Percentiles rank a stretch among this genome's conserved stretches.
Evolutionary conservation across 2,888 invertebrate species (phyloP).

Genomic region (Meteorus cinctellus): DNA sequence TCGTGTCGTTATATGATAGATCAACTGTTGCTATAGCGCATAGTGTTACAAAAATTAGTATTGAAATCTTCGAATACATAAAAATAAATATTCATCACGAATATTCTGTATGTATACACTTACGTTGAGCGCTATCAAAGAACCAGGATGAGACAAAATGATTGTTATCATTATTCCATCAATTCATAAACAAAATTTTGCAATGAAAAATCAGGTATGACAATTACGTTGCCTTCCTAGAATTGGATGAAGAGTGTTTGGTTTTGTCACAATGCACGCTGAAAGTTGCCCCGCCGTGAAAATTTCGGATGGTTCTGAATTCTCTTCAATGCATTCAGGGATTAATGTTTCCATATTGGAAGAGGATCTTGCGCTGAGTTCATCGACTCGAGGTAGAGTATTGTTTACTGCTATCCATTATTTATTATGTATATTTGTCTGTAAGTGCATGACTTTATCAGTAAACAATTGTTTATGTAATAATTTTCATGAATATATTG

Average conservation of each 20-base stretch:
- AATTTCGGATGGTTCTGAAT: slow-evolving; percentile 43
- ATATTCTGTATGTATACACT: too few relatives aligned
- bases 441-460: not conserved
- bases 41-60: not conserved
- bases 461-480: not conserved
- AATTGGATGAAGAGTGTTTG: not conserved
- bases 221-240: not conserved
- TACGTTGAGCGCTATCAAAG: too few relatives aligned
- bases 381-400: slow-evolving; percentile 52
- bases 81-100: not conserved
- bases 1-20: too few relatives aligned
- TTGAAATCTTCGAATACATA: not conserved
- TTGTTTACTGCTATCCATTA: not conserved
- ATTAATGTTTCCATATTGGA: slow-evolving; percentile 53
- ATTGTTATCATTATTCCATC: not conserved
- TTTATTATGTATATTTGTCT: not conserved
- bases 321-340: slow-evolving; percentile 44
- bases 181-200: not conserved
- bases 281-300: slow-evolving; percentile 48
- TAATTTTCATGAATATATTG: not conserved
- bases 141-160: not conserved
- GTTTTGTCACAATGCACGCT: slow-evolving; percentile 46
- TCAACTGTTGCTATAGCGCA: too few relatives aligned
- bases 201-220: not conserved
- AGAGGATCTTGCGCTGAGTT: slow-evolving; percentile 56